Base-by-base conservation (phyloP, 1,140 invertebrate species). In the Tetragnatha versicolor region DNA sequence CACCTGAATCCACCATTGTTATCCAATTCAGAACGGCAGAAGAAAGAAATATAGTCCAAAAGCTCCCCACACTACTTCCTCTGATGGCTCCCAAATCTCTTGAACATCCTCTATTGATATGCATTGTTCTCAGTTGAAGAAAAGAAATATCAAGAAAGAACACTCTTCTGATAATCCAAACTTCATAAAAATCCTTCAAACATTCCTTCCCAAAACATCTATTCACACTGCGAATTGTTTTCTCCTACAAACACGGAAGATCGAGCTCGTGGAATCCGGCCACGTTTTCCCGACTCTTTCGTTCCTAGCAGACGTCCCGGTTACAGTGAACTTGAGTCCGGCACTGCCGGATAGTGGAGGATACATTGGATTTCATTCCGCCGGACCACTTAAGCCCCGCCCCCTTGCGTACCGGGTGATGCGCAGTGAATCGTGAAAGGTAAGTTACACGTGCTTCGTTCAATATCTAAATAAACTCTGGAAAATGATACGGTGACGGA, bases 321-420 rank as follows among this genome's bases (percentile, higher is more conserved):
- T 17, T 25, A 60, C 10, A 9, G 5, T n/a, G 35, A 42, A 55
- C 29, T 45, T 10, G 45, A 60, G 69, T 73, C 69, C 53, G 37
- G 53, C 25, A 73, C 69, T 60, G 47, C 47, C 47, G 45, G 49
- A 39, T 39, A 17, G 20, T 73, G 53, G 17, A 22, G 27, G 45
- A 60, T 73, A 29, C 49, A 25, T 53, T 51, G 49, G 69, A 60
- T 73, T 53, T 53, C 47, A 60, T 73, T 73, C 17, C 53, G 39
- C 22, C 12, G 39, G 51, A 25, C 49, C 53, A 60, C 22, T 14
- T 35, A 3, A 42, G 69, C 37, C 33, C 51, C 69, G 25, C 69
- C 61, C 39, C 17, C 69, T 53, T 68, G 51, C 37, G 53, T 37
- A 31, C 33, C 39, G 42, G 22, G 33, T 9, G 20, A 42, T 73